Evolutionary conservation across 2,888 invertebrate species (phyloP).

Genomic region (Meganola albula): DNA sequence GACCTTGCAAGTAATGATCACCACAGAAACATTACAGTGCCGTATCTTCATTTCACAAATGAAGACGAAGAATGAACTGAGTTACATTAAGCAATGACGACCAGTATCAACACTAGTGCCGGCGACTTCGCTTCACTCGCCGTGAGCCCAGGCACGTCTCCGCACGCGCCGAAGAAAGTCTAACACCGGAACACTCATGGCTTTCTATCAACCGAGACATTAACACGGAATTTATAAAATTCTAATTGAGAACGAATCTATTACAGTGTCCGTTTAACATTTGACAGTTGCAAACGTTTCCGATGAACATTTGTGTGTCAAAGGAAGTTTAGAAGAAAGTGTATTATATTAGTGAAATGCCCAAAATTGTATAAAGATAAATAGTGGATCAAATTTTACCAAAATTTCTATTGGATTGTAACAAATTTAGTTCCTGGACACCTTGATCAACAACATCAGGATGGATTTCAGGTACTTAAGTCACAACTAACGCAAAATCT

Average conservation of each 20-base stretch:
- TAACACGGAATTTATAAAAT: slow-evolving; percentile 31
- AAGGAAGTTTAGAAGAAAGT: slow-evolving; percentile 38
- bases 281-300: slow-evolving; percentile 4
- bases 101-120: slow-evolving; percentile 34
- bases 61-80: too few relatives aligned
- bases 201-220: slow-evolving; percentile 61
- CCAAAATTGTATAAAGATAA: slow-evolving; percentile 10
- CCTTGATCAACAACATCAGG: slow-evolving; percentile 30
- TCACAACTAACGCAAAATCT: slow-evolving; percentile 14
- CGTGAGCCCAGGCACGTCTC: slow-evolving; percentile 47
- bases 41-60: too few relatives aligned
- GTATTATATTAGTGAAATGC: slow-evolving; percentile 29
- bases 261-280: slow-evolving; percentile 8
- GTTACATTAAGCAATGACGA: slow-evolving; percentile 36
- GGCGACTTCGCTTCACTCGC: slow-evolving; percentile 50
- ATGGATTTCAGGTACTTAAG: slow-evolving; percentile 62
- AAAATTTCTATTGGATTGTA: slow-evolving; percentile 19
- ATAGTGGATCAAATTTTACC: slow-evolving; percentile 15
- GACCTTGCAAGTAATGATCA: too few relatives aligned
- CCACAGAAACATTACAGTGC: too few relatives aligned
- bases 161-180: slow-evolving; percentile 66
- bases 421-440: slow-evolving; percentile 9
- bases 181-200: slow-evolving; percentile 44
- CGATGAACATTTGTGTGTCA: slow-evolving; percentile 17
- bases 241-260: slow-evolving; percentile 22